Evolutionary conservation across 2,797 vertebrate genomes (phyloP).

Genomic region (Sarcoramphus papa): DNA sequence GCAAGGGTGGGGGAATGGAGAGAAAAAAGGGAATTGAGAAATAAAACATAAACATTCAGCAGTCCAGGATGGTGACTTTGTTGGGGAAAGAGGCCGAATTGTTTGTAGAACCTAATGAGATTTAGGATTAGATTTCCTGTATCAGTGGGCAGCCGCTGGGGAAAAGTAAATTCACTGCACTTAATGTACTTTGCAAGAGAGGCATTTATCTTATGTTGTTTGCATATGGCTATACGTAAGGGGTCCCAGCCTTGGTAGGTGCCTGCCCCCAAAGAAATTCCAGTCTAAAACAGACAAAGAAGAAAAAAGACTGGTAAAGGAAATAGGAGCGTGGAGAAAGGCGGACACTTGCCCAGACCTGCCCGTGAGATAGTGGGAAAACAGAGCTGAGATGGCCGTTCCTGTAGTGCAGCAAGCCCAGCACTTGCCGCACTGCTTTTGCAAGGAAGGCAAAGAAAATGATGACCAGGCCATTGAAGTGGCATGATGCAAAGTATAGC

Average conservation of each 20-base stretch:
- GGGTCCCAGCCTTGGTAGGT: background rate
- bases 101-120: constrained; percentile 64
- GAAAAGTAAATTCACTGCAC: constrained; percentile 55
- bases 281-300: background rate
- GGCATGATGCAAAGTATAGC: accelerated
- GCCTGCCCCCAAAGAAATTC: background rate
- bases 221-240: background rate
- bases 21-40: constrained; percentile 21
- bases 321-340: background rate
- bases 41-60: constrained; percentile 50
- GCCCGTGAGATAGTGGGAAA: background rate
- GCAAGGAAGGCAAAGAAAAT: background rate
- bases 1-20: background rate
- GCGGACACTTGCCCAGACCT: background rate
- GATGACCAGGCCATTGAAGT: background rate
- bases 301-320: background rate
- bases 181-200: constrained; percentile 29
- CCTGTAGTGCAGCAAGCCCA: background rate
- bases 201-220: constrained; percentile 6
- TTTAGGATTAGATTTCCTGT: constrained; percentile 63
- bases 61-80: constrained; percentile 43
- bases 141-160: constrained; percentile 55
- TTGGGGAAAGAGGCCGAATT: constrained; percentile 40
- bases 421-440: background rate
- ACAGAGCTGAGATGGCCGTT: background rate